phyloP scores from a whole-genome alignment of 2,113 vertebrate genomes.

The Seriola quinqueradiata region DNA sequence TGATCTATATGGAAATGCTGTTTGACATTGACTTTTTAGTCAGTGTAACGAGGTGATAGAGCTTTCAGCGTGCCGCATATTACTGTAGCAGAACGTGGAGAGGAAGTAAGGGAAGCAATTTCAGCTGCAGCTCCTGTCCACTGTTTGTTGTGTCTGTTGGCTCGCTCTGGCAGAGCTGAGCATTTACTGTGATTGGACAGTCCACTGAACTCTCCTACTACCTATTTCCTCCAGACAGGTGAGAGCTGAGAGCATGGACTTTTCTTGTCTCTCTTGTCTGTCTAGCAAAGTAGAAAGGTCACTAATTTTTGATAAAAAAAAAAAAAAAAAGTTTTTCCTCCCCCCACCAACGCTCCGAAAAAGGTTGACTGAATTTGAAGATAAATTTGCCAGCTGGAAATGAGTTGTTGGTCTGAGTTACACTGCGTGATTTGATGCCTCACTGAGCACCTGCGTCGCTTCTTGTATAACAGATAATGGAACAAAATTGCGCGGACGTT shows the following conservation, averaged over 20 bases:
- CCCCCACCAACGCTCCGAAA: neutral
- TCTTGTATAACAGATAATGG: slow-evolving; percentile 9
- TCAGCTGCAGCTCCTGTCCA: neutral
- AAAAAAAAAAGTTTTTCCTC: neutral
- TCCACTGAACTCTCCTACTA: neutral
- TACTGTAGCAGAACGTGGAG: neutral
- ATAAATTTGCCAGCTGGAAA: slow-evolving; percentile 24
- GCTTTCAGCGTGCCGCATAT: neutral
- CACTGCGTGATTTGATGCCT: slow-evolving; percentile 9
- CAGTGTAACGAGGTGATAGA: slow-evolving; percentile 12
- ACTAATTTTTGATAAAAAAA: neutral
- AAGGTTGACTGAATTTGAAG: neutral
- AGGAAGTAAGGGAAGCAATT: slow-evolving; percentile 22
- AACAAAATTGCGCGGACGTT: slow-evolving; percentile 8
- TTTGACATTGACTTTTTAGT: slow-evolving; percentile 46
- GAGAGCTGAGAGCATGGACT: slow-evolving; percentile 1
- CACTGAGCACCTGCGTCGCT: neutral
- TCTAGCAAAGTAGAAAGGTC: slow-evolving; percentile 10
- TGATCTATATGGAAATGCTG: slow-evolving; percentile 42
- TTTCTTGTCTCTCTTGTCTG: neutral
- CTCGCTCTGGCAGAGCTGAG: neutral
- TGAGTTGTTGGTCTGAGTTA: neutral
- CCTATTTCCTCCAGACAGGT: neutral
- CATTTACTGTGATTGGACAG: slow-evolving; percentile 9
- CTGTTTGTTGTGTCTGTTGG: neutral